Conservation (phyloP, 1,140 invertebrate genomes). For the Drosophila aff. region DNA sequence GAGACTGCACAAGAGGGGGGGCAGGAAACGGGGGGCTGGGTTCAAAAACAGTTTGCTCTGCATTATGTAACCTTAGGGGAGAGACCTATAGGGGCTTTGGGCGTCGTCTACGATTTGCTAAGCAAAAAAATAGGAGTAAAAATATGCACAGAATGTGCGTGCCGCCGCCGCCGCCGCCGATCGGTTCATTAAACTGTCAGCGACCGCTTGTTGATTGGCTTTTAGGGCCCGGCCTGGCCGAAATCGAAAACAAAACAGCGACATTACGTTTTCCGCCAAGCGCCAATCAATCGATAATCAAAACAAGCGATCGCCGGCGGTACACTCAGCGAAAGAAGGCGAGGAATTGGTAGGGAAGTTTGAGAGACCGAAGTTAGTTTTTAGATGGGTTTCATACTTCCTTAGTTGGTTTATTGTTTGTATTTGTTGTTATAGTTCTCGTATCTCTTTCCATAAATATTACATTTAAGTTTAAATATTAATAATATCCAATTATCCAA, state of each 20-base stretch:
- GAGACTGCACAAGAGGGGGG: not conserved
- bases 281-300: conserved; percentile 17
- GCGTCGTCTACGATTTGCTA: conserved; percentile 23
- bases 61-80: conserved; percentile 54
- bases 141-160: conserved; percentile 73
- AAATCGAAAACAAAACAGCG: conserved; percentile 71
- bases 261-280: conserved; percentile 53
- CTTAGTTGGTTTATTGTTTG: not conserved
- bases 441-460: not conserved
- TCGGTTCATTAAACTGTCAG: conserved; percentile 60
- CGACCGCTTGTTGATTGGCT: conserved; percentile 25
- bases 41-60: conserved; percentile 33
- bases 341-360: not conserved
- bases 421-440: not conserved
- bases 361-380: too few relatives aligned
- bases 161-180: conserved; percentile 1
- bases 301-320: conserved; percentile 28
- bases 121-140: conserved; percentile 1
- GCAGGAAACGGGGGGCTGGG: not conserved
- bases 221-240: conserved; percentile 59
- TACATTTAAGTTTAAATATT: not conserved
- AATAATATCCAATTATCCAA: too few relatives aligned
- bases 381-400: not conserved
- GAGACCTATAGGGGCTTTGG: conserved; percentile 1
- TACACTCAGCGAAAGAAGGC: not conserved